A percentile compares a stretch with the other conserved stretches of the same genome.
phyloP scores from a whole-genome alignment of 2,113 vertebrate genomes.

The Psammodynastes pulverulentus region DNA sequence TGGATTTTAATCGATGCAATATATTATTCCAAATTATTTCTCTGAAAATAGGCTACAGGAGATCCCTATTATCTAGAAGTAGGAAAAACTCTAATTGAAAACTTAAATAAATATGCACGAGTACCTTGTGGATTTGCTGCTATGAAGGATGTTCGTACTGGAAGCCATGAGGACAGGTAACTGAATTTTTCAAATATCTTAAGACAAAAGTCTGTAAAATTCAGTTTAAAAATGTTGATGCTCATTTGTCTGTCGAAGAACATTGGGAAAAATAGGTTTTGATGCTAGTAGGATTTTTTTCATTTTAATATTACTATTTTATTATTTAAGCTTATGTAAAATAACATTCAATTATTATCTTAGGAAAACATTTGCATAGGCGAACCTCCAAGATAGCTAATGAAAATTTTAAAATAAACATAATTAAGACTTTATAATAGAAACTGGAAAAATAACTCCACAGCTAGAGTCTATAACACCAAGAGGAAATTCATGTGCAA shows the following conservation, averaged over 20 bases:
- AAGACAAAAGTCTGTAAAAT: background rate
- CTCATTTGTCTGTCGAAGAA: background rate
- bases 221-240: background rate
- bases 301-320: background rate
- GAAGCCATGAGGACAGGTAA: slow-evolving; percentile 98
- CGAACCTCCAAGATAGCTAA: background rate
- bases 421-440: background rate
- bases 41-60: slow-evolving; percentile 82
- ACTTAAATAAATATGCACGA: slow-evolving; percentile 94
- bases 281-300: background rate
- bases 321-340: background rate
- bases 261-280: background rate
- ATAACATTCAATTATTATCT: background rate
- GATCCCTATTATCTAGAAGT: slow-evolving; percentile 98
- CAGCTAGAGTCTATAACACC: background rate
- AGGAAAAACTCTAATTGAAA: slow-evolving; percentile 94
- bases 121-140: slow-evolving; percentile 97
- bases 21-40: background rate
- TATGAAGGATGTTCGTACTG: slow-evolving; percentile 97
- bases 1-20: background rate
- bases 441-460: background rate
- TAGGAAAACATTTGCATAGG: background rate
- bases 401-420: background rate
- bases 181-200: background rate
- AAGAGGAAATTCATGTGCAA: background rate